Conservation (phyloP, 2,888 invertebrate genomes). For the Catocala nupta region DNA sequence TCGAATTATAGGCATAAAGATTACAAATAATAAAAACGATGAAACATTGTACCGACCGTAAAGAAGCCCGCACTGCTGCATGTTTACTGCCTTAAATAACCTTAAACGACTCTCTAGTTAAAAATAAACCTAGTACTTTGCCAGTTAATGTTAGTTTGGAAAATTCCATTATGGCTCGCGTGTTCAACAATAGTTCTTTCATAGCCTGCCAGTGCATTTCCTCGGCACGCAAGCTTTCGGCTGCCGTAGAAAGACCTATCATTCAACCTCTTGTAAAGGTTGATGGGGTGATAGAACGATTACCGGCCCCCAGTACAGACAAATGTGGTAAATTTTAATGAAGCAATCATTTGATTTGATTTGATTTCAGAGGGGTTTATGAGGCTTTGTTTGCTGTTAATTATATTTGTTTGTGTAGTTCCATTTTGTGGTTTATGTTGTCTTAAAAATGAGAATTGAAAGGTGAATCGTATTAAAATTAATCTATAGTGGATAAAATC, state of each 20-base stretch:
- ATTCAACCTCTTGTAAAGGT: slow-evolving; percentile 26
- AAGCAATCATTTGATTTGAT: slow-evolving; percentile 20
- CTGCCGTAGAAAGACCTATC: slow-evolving; percentile 31
- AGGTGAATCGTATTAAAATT: too few species aligned
- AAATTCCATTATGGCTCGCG: slow-evolving; percentile 61
- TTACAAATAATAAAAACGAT: too few species aligned
- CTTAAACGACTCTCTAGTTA: slow-evolving; percentile 23
- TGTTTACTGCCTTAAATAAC: slow-evolving; percentile 19
- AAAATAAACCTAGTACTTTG: slow-evolving; percentile 42
- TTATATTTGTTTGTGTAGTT: background rate
- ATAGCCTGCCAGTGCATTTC: slow-evolving; percentile 54
- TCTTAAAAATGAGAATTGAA: too few species aligned
- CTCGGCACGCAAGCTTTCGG: slow-evolving; percentile 51
- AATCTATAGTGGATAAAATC: too few species aligned
- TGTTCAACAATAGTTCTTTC: slow-evolving; percentile 51
- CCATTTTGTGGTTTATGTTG: too few species aligned
- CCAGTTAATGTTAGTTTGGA: slow-evolving; percentile 49
- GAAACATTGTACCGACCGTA: background rate
- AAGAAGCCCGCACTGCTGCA: slow-evolving; percentile 31
- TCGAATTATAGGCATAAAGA: too few species aligned
- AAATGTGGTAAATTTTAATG: slow-evolving; percentile 11
- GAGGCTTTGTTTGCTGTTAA: too few species aligned
- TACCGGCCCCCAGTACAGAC: slow-evolving; percentile 11
- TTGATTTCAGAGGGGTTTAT: background rate
- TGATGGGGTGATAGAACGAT: slow-evolving; percentile 20